Evolutionary conservation across 2,113 vertebrate species (phyloP).

Genomic region (Athene noctua): DNA sequence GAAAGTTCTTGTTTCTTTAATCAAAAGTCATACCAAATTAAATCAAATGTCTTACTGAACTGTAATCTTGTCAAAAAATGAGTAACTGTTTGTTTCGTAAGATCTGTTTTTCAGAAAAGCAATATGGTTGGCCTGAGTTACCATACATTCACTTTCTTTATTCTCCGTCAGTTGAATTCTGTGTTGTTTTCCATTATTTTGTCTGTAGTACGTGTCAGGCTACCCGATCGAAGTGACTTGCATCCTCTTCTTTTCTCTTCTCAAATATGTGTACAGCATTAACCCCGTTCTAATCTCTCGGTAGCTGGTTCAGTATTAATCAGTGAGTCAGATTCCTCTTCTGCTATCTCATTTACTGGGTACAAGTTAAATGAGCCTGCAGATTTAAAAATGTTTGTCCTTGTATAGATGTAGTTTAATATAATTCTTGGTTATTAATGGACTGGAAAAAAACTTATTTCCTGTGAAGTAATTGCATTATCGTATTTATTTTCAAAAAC

Average conservation of each 20-base stretch:
- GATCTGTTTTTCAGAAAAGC: not conserved
- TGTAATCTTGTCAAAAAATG: not conserved
- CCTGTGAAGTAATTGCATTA: not conserved
- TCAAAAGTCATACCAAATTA: not conserved
- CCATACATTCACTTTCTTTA: not conserved
- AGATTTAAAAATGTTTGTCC: conserved; percentile 31
- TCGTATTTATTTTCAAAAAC: not conserved
- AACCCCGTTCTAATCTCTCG: not conserved
- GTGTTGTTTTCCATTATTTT: not conserved
- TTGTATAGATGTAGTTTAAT: conserved; percentile 5
- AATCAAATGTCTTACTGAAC: not conserved
- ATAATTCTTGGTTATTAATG: conserved; percentile 31
- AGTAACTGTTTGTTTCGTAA: not conserved
- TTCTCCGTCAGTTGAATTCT: not conserved
- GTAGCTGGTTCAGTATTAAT: conserved; percentile 2
- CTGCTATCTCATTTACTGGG: not conserved
- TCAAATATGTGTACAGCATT: not conserved
- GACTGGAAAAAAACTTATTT: not conserved
- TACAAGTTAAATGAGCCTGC: conserved; percentile 19
- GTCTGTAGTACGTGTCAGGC: not conserved
- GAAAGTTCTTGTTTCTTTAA: not conserved
- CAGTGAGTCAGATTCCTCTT: not conserved
- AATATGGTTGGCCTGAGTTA: not conserved
- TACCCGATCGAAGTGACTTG: not conserved
- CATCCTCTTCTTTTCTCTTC: not conserved